Base-by-base conservation (phyloP, 1,140 invertebrate species). In the Cataglyphis hispanica region DNA sequence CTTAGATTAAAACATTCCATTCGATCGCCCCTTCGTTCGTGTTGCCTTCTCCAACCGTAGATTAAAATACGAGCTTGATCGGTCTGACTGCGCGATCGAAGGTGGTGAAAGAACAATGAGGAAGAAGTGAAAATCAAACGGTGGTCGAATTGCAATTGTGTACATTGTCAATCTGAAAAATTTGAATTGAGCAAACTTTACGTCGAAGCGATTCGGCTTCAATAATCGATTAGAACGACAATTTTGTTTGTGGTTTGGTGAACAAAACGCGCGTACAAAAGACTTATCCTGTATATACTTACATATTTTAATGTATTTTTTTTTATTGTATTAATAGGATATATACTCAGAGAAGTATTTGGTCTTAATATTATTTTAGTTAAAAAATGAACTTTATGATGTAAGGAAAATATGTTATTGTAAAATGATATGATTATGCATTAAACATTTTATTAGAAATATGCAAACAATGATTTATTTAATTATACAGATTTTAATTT, bases 1-100 rank as follows among this genome's bases (percentile, higher is more conserved):
- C 63, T 90, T 86, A 88, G 89, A 90, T 90, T 90, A 90, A 90
- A 90, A 88, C 77, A 86, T 88, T 83, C 78, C 66, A 56, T 76
- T 87, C 66, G n/a, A 37, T 40, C 61, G 43, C 13, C 64, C n/a
- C 16, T 66, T 69, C 37, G 25, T 31, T 67, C 58, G n/a, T 60
- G 56, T 67, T 60, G 37, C 34, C 77, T 64, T 22, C 40, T 34
- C n/a, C 78, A 72, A 46, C 37, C 66, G 78, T 61, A 69, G 87
- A 89, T 89, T 86, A 80, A 89, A 89, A 89, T 67, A 40, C 53
- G 43, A 69, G 50, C 27, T 74, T 37, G 70, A 81, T 86, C 58
- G 50, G n/a, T 37, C 34, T 43, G 69, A 70, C 58, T 75, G 64
- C 27, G 61, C 56, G 70, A 61, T 84, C 66, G 81, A 88, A 69